Conservation (phyloP, 2,113 vertebrate genomes). For the Macheiramphus alcinus region DNA sequence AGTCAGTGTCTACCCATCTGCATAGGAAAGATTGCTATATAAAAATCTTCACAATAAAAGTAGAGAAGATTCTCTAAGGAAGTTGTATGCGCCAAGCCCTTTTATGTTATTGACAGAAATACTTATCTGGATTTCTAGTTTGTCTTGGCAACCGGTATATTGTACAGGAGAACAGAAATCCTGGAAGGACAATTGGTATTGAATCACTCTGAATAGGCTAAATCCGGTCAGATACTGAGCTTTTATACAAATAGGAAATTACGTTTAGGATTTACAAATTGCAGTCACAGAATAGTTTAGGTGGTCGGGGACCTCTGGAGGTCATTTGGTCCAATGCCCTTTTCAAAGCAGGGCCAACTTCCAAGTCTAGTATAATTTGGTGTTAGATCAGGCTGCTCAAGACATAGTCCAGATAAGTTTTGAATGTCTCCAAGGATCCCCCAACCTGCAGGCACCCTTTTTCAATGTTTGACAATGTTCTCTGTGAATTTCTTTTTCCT, state of each 20-base stretch:
- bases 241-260: background rate
- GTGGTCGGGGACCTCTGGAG: background rate
- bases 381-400: background rate
- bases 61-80: background rate
- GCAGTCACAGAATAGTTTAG: background rate
- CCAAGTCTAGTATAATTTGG: background rate
- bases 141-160: background rate
- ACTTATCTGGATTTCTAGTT: background rate
- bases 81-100: background rate
- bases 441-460: background rate
- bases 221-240: background rate
- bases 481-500: background rate
- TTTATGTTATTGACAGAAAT: background rate
- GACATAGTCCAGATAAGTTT: background rate
- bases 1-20: background rate
- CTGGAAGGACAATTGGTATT: background rate
- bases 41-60: background rate
- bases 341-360: background rate
- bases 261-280: background rate
- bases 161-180: background rate
- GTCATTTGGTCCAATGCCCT: background rate
- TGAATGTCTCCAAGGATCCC: background rate
- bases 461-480: background rate
- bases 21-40: background rate
- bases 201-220: background rate